Evolutionary conservation across 1,140 invertebrate genomes (phyloP).

Genomic region (Mamestra configurata): DNA sequence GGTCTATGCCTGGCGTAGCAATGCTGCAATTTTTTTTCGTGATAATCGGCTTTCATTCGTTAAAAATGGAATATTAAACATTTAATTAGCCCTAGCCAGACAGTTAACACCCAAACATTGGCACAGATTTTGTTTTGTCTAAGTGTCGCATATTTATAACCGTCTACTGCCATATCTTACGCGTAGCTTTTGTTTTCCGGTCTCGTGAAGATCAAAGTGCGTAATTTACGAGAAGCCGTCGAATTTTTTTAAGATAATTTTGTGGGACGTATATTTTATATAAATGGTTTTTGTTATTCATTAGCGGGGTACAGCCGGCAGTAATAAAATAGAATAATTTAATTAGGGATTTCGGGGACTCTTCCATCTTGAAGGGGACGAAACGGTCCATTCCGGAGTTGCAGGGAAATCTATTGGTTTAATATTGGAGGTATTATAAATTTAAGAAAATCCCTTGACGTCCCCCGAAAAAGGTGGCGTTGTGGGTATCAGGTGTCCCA

Average conservation of each 20-base stretch:
- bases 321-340: constrained; percentile 44
- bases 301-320: constrained; percentile 15
- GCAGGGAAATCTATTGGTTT: constrained; percentile 31
- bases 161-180: constrained; percentile 33
- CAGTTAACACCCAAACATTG: constrained; percentile 36
- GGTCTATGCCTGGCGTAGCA: not conserved
- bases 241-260: constrained; percentile 39
- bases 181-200: constrained; percentile 21
- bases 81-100: not conserved
- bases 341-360: constrained; percentile 32
- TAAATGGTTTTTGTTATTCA: constrained; percentile 37
- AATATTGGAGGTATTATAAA: constrained; percentile 50
- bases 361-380: constrained; percentile 22
- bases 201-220: constrained; percentile 36
- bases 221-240: constrained; percentile 32
- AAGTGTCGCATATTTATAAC: constrained; percentile 39
- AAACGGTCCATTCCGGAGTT: not conserved
- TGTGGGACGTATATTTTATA: constrained; percentile 36
- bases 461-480: constrained; percentile 58
- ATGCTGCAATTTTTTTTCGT: not conserved
- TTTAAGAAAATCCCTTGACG: constrained; percentile 64
- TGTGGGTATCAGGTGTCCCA: constrained; percentile 80
- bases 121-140: constrained; percentile 32
- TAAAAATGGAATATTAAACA: not conserved
- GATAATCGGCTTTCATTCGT: not conserved